phyloP scores from a whole-genome alignment of 2,113 vertebrate species.

The Scomber colias region DNA sequence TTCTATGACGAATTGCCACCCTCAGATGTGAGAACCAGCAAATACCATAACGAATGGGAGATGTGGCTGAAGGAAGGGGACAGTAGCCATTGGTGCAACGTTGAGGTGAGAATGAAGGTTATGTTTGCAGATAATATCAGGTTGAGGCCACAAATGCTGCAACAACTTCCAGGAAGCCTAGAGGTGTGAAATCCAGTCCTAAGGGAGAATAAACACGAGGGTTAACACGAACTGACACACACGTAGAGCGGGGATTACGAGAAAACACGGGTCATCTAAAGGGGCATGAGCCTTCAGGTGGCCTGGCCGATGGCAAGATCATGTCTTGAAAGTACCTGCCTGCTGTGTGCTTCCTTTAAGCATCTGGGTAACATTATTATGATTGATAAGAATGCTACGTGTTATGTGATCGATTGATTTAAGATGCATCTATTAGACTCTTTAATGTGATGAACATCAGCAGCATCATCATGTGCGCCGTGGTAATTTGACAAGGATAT shows the following conservation, averaged over 20 bases:
- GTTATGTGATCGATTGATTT: too few relatives aligned
- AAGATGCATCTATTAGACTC: conserved; percentile 29
- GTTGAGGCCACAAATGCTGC: conserved; percentile 20
- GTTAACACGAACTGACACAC: conserved; percentile 19
- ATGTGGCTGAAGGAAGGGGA: conserved; percentile 22
- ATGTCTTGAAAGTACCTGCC: not conserved
- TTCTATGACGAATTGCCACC: conserved; percentile 39
- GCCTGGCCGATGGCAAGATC: not conserved
- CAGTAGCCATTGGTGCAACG: conserved; percentile 10
- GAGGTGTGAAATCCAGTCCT: conserved; percentile 60
- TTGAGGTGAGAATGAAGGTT: conserved; percentile 45
- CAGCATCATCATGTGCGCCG: not conserved
- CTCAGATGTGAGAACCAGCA: conserved; percentile 31
- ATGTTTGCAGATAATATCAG: conserved; percentile 63
- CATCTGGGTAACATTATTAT: not conserved
- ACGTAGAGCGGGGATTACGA: conserved; percentile 15
- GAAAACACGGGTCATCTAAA: conserved; percentile 33
- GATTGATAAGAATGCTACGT: not conserved
- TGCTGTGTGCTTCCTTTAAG: not conserved
- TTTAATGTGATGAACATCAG: conserved; percentile 35
- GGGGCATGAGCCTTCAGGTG: not conserved
- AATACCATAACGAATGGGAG: conserved; percentile 20
- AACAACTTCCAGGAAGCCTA: conserved; percentile 36
- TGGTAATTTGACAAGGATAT: conserved; percentile 65
- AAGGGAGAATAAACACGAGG: conserved; percentile 49